Conservation (phyloP, 2,888 invertebrate species). For the Quadriops clusia region DNA sequence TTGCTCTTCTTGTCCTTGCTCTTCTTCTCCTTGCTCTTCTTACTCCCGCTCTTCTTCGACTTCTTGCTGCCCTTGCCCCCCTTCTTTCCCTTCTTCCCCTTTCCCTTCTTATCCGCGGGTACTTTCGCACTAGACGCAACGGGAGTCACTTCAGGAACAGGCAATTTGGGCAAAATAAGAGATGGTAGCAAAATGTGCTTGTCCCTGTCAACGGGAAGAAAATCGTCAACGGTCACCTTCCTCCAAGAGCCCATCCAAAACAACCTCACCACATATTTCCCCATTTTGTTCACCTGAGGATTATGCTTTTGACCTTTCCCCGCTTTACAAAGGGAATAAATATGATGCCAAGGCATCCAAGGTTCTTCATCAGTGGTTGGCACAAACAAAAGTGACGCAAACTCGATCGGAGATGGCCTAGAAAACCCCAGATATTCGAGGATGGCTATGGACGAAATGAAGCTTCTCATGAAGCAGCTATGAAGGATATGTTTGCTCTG, state of each 20-base stretch:
- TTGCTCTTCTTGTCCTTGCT: not conserved
- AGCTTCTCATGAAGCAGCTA: constrained; percentile 33
- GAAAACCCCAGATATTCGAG: constrained; percentile 32
- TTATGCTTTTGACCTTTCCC: constrained; percentile 31
- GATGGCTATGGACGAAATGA: constrained; percentile 32
- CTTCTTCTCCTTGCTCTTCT: constrained; percentile 2
- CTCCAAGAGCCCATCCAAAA: constrained; percentile 41
- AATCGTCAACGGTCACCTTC: constrained; percentile 37
- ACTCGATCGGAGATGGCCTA: constrained; percentile 29
- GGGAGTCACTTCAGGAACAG: too few species aligned
- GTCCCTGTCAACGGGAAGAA: constrained; percentile 32
- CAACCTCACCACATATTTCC: constrained; percentile 39
- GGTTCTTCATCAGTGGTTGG: constrained; percentile 25
- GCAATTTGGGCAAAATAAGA: constrained; percentile 1
- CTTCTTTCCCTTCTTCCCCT: not conserved
- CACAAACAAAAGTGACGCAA: constrained; percentile 23
- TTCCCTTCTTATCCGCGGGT: constrained; percentile 2
- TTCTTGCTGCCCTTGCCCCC: not conserved
- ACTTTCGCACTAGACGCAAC: too few species aligned
- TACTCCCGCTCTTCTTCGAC: not conserved
- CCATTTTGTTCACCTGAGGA: constrained; percentile 30
- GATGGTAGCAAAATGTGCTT: constrained; percentile 33
- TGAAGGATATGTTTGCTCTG: constrained; percentile 32
- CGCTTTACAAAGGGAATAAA: constrained; percentile 36
- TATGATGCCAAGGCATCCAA: constrained; percentile 39